Conservation (phyloP, 2,113 vertebrate species). For the Clarias gariepinus region DNA sequence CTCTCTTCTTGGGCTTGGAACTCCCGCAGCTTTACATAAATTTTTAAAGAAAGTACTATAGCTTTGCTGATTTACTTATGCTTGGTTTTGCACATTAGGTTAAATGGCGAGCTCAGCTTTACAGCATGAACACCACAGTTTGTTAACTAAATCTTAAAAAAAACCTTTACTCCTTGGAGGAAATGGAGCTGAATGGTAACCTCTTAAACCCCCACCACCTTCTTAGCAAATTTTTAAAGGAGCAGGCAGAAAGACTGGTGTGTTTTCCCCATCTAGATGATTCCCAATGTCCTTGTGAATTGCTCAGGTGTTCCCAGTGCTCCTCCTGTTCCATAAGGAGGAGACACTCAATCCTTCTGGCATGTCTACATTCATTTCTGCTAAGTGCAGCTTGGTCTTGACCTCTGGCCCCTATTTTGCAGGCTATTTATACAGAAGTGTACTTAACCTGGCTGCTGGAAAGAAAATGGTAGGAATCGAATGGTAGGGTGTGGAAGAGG, state of each 20-base stretch:
- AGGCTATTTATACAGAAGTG: conserved; percentile 56
- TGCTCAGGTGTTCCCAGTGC: conserved; percentile 42
- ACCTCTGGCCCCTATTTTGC: conserved; percentile 50
- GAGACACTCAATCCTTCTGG: conserved; percentile 53
- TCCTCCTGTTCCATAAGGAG: conserved; percentile 25
- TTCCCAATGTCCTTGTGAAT: conserved; percentile 42
- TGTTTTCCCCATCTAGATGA: conserved; percentile 52
- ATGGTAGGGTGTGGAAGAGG: not conserved
- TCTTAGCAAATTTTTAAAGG: conserved; percentile 38
- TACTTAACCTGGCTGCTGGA: conserved; percentile 53
- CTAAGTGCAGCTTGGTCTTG: conserved; percentile 38
- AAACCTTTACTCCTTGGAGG: conserved; percentile 48
- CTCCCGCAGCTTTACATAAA: conserved; percentile 7
- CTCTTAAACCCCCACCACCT: not conserved
- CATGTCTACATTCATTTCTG: conserved; percentile 33
- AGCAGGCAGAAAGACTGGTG: conserved; percentile 20
- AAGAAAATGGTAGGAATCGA: conserved; percentile 14
- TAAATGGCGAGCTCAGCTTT: conserved; percentile 40
- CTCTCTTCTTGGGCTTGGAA: not conserved
- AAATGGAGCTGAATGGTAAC: conserved; percentile 39
- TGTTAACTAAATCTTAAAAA: conserved; percentile 43
- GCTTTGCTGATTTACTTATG: conserved; percentile 1
- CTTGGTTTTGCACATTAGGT: not conserved
- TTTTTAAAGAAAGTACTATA: conserved; percentile 8
- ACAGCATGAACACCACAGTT: conserved; percentile 32